phyloP scores from a whole-genome alignment of 2,797 vertebrate species.

The Manis pentadactyla region DNA sequence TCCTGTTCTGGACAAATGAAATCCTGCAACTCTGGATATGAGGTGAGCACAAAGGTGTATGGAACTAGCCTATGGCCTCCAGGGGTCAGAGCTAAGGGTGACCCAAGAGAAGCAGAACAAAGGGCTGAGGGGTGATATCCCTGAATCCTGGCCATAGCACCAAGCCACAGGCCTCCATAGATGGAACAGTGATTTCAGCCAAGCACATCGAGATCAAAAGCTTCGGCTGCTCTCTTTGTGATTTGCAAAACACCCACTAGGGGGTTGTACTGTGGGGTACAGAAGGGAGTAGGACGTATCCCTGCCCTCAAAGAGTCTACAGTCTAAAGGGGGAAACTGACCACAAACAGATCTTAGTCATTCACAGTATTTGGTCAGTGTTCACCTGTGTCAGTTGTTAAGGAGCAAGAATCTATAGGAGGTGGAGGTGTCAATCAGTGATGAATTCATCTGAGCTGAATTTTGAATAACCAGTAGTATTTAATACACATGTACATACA shows the following conservation, averaged over 20 bases:
- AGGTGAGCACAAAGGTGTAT: neutral
- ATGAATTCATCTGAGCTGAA: conserved; percentile 49
- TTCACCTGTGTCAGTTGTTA: neutral
- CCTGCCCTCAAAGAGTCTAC: neutral
- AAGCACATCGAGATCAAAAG: neutral
- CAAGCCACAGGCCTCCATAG: neutral
- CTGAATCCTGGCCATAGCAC: neutral
- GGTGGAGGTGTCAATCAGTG: neutral
- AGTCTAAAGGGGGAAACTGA: neutral
- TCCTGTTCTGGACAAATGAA: neutral
- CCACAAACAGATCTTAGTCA: conserved; percentile 12
- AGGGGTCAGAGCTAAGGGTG: neutral
- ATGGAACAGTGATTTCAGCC: neutral
- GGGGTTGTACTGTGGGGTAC: neutral
- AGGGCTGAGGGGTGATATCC: neutral
- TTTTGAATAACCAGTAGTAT: neutral
- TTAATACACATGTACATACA: neutral
- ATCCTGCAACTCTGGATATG: neutral
- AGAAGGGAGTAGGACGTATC: neutral
- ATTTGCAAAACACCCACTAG: neutral
- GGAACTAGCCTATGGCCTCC: neutral
- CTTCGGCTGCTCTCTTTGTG: neutral
- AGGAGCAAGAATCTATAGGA: neutral
- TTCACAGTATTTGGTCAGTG: neutral
- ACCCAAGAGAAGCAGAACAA: neutral